Evolutionary conservation across 2,888 invertebrate species (phyloP).

Genomic region (Aphodius sticticus): DNA sequence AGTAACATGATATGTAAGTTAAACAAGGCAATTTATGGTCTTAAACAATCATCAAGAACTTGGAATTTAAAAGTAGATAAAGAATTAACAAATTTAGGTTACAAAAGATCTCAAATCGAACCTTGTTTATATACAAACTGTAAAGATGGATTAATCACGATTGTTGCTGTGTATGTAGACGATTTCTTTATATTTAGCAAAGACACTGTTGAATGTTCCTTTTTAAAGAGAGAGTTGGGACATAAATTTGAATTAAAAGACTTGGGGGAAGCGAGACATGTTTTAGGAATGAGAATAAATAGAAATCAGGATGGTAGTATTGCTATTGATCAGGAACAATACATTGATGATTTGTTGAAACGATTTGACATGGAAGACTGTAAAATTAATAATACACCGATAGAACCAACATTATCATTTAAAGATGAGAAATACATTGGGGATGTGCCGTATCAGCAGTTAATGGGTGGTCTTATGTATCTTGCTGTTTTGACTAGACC

Average conservation of each 20-base stretch:
- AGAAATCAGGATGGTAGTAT: constrained; percentile 17
- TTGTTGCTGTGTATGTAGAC: constrained; percentile 25
- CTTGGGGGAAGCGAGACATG: too few relatives aligned
- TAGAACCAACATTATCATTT: constrained; percentile 23
- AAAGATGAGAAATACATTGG: background rate
- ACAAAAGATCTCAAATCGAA: constrained; percentile 36
- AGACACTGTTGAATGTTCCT: background rate
- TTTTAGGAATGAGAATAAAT: too few relatives aligned
- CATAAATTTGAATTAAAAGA: too few relatives aligned
- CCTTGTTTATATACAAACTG: constrained; percentile 25
- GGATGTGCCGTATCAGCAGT: background rate
- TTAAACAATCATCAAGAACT: constrained; percentile 34
- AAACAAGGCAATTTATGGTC: constrained; percentile 33
- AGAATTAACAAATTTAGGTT: constrained; percentile 32
- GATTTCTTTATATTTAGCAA: constrained; percentile 37
- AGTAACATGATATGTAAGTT: constrained; percentile 35
- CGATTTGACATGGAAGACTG: constrained; percentile 31
- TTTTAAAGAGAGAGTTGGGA: too few relatives aligned
- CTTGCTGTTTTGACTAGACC: constrained; percentile 41
- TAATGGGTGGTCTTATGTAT: constrained; percentile 36
- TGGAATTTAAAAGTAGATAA: constrained; percentile 37
- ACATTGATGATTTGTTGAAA: constrained; percentile 35
- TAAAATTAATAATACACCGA: constrained; percentile 19
- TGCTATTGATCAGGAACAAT: constrained; percentile 38
- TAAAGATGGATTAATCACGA: too few relatives aligned